Evolutionary conservation across 2,797 vertebrate genomes (phyloP), one percentile per base, ranked within the genome.

Genomic region (Chanos chanos): DNA sequence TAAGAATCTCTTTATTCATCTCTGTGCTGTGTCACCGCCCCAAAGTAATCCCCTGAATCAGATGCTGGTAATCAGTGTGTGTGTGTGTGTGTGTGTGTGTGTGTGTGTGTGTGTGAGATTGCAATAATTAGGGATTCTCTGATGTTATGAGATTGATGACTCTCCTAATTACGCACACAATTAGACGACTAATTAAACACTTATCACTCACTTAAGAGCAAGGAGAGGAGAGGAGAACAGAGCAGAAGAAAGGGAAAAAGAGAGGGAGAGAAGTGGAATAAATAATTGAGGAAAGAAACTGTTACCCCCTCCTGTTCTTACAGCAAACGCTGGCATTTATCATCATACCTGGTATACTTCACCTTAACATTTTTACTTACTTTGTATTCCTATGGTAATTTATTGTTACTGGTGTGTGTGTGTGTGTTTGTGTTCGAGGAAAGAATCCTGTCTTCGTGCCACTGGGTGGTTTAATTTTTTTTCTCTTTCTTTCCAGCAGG

Each of bases 161-260:
- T 63, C 61, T 71, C 16, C 40, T 75, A 72, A 75, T 75, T 72
- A 72, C 61, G 54, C 62, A 66, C 37, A 43, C 66, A 60, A 75
- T 75, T 75, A 75, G 22, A 55, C 54, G 55, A 34, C 62, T 63
- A 69, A 75, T 75, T 68, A 71, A 74, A 68, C 61, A 62, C 71
- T 68, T 60, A 72, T 70, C 57, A 55, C 49, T 41, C 52, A 61
- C 50, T 53, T 64, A 36, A 49, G 55, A 43, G 54, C 7, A 54
- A 27, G 16, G 50, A 22, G 59, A n/a, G 12, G 7, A 31, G 34
- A 56, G 37, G 31, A 37, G 56, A 37, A 44, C 19, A 33, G 48
- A 34, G 48, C 19, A 34, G 25, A 7, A 37, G 41, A 21, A 37
- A 40, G 25, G 50, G 39, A 49, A 37, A 52, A 25, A 52, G 34